Evolutionary conservation across 2,797 vertebrate genomes (phyloP).

Genomic region (Melanotaenia pygmaea): DNA sequence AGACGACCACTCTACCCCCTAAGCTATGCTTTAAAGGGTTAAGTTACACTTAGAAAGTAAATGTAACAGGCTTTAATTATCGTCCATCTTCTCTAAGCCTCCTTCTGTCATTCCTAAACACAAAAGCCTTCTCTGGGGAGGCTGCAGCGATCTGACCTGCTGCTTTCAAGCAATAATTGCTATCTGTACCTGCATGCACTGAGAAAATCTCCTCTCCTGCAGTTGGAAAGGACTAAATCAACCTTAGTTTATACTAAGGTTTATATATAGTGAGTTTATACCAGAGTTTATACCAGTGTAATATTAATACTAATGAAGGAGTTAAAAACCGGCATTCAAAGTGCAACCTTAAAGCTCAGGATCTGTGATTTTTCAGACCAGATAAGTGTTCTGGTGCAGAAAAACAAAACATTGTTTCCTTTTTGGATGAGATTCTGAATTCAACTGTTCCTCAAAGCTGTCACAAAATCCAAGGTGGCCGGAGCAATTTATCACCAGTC

Average conservation of each 20-base stretch:
- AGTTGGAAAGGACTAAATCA: background rate
- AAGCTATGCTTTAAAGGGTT: background rate
- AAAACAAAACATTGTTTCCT: constrained; percentile 7
- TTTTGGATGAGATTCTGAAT: constrained; percentile 52
- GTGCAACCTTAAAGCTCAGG: no score
- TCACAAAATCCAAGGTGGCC: constrained; percentile 69
- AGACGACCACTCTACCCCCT: no score
- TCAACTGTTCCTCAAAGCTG: constrained; percentile 51
- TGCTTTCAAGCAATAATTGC: background rate
- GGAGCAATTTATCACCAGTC: constrained; percentile 70
- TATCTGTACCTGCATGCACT: background rate
- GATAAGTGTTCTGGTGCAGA: background rate
- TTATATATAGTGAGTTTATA: no score
- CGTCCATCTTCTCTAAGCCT: background rate
- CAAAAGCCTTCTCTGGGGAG: background rate
- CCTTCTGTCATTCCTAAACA: background rate
- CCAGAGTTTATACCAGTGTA: background rate
- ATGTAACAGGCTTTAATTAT: background rate
- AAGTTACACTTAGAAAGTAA: background rate
- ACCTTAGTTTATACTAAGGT: background rate
- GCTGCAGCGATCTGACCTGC: background rate
- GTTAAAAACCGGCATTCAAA: background rate
- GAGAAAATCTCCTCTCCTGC: background rate
- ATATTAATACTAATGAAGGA: background rate
- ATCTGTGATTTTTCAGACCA: no score